Base-by-base conservation (phyloP, 2,797 vertebrate genomes). In the Enteromius unitaeniatus region DNA sequence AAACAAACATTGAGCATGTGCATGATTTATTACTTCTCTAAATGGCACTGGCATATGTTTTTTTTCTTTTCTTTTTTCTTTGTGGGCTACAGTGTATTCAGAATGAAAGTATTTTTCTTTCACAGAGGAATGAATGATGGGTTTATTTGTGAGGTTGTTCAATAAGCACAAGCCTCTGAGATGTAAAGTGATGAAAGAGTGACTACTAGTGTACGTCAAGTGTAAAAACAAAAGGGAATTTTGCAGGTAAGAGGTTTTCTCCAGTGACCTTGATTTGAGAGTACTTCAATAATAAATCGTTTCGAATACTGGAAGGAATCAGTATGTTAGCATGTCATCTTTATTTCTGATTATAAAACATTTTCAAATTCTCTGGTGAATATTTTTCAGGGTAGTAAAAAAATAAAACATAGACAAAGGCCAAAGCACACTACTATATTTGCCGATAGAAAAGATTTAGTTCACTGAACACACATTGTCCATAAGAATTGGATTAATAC, bases 191-290 rank as follows among this genome's bases (percentile, higher is more conserved):
- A 26, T 42, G 34, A 82, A 82, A 86, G 72, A 84, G 85, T 69
- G 87, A 53, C 85, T 37, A 72, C 83, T 85, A 67, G 28, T 67
- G 87, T 79, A 55, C 21, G 15, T 42, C 17, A 34, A 15, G 14
- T 9, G 62, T 65, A 84, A 53, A n/a, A 28, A 40, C n/a, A 68
- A 45, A 65, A 73, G 7, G 42, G 6, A 51, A 40, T 23, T 42
- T 23, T 15, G 1, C 67, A 31, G 28, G 60, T 31, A 49, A 51
- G 23, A 78, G 77, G 17, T 79, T 79, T 67, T 64, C 17, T 49
- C 17, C 23, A 31, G 3, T 31, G 23, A 13, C 10, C 4, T 64
- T 47, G 40, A 47, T 78, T 47, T 78, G n/a, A 31, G 60, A 78
- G 28, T 11, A 14, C 10, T 64, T 14, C 5, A 45, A 1, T 28